Conservation (phyloP, 2,888 invertebrate genomes). For the Hyposoter didymator region DNA sequence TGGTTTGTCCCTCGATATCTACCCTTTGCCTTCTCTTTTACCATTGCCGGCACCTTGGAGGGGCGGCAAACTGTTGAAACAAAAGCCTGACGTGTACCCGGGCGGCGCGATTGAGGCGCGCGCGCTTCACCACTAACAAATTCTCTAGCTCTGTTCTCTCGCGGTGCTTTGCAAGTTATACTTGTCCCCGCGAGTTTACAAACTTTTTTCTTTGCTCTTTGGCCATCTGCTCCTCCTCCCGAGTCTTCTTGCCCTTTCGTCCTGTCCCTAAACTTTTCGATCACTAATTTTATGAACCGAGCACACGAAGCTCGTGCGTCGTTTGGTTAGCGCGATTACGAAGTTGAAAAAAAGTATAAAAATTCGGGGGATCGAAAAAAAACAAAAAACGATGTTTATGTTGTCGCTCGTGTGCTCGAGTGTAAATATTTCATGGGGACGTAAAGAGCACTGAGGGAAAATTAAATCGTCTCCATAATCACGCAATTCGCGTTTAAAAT, state of each 20-base stretch:
- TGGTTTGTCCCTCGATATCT: conserved; percentile 44
- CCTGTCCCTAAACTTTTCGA: neutral
- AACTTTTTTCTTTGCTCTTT: conserved; percentile 8
- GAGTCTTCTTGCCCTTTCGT: neutral
- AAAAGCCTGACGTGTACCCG: conserved; percentile 57
- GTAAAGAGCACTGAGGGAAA: no score
- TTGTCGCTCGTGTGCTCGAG: no score
- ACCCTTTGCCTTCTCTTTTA: neutral
- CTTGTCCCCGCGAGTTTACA: neutral
- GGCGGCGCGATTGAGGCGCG: no score
- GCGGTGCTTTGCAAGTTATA: neutral
- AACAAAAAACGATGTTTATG: neutral
- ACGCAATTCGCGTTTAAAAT: neutral
- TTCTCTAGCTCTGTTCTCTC: conserved; percentile 7
- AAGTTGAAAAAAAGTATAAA: neutral
- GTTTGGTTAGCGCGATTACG: neutral
- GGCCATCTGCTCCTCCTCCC: neutral
- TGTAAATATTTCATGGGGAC: no score
- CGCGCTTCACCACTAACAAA: neutral
- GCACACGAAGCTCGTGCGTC: no score
- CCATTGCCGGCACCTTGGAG: neutral
- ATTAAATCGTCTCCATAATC: no score
- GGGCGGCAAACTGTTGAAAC: neutral
- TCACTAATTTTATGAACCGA: neutral
- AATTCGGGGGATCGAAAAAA: neutral